A percentile compares a stretch with the other conserved stretches of the same genome.
These are phyloP conservation scores for Noctilio leporinus DNA, from an alignment of 2,113 vertebrate genomes.

Conservation along the genomic window DNA sequence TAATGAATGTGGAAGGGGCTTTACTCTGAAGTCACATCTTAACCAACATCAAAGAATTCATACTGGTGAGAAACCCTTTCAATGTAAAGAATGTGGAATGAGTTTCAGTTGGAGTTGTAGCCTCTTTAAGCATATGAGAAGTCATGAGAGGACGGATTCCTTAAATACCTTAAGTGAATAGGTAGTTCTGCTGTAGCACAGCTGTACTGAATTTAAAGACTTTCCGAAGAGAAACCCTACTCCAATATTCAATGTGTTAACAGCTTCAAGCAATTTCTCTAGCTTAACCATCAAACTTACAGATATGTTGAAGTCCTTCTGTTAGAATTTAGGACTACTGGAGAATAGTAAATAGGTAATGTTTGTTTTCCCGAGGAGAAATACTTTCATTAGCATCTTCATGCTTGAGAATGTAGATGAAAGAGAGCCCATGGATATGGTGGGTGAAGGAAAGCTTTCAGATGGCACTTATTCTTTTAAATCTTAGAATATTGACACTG, in stretches of 20 bases:
- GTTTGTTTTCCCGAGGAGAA: background rate
- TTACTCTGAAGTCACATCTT: constrained; percentile 81
- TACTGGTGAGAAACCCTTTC: constrained; percentile 69
- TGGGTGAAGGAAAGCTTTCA: background rate
- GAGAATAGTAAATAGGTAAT: background rate
- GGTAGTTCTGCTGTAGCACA: background rate
- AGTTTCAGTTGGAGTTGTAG: constrained; percentile 69
- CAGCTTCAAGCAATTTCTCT: background rate
- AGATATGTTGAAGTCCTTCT: background rate
- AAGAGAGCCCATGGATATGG: background rate
- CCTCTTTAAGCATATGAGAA: constrained; percentile 65
- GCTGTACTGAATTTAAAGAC: background rate
- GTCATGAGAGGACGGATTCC: constrained; percentile 64
- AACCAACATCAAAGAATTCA: constrained; percentile 78
- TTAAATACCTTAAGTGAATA: background rate
- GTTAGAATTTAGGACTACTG: background rate
- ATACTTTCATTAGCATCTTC: background rate
- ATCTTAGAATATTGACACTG: background rate
- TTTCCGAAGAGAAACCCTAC: background rate
- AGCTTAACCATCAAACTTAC: background rate
- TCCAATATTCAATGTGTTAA: background rate
- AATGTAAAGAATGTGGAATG: constrained; percentile 66
- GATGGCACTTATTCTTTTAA: background rate
- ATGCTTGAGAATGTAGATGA: background rate
- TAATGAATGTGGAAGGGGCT: constrained; percentile 81